Evolutionary conservation across 2,888 invertebrate genomes (phyloP).

Genomic region (Trachelus iudaicus): DNA sequence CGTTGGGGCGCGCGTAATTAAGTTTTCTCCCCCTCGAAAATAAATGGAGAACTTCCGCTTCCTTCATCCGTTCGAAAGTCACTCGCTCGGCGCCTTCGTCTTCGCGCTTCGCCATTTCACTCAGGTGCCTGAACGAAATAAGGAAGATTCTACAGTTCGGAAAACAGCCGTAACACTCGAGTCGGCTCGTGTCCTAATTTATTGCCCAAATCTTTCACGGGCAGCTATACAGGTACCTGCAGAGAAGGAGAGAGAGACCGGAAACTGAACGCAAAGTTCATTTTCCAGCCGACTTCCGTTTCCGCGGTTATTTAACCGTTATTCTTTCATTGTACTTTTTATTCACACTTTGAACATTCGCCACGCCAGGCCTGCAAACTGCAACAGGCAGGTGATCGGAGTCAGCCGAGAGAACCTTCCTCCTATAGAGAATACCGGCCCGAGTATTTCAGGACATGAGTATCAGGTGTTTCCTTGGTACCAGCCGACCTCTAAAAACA

Average conservation of each 20-base stretch:
- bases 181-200: not conserved
- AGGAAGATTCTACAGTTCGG: not conserved
- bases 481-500: conserved; percentile 37
- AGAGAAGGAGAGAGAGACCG: not conserved
- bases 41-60: not conserved
- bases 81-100: not conserved
- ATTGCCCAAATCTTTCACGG: not conserved
- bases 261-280: not conserved
- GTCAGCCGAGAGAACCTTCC: not conserved
- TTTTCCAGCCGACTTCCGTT: not conserved
- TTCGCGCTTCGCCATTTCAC: not conserved
- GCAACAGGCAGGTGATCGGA: not conserved
- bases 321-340: not conserved
- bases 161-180: not conserved
- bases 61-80: not conserved
- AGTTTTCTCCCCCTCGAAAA: not conserved
- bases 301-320: not conserved
- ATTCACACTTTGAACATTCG: not conserved
- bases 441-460: not conserved
- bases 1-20: not conserved
- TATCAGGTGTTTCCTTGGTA: conserved; percentile 48
- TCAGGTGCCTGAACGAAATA: not conserved
- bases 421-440: not conserved
- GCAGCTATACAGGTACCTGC: no score
- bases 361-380: not conserved